These are phyloP conservation scores for Eueremaeus valkanovi DNA, from an alignment of 2,888 invertebrate genomes.

Conservation along the genomic window DNA sequence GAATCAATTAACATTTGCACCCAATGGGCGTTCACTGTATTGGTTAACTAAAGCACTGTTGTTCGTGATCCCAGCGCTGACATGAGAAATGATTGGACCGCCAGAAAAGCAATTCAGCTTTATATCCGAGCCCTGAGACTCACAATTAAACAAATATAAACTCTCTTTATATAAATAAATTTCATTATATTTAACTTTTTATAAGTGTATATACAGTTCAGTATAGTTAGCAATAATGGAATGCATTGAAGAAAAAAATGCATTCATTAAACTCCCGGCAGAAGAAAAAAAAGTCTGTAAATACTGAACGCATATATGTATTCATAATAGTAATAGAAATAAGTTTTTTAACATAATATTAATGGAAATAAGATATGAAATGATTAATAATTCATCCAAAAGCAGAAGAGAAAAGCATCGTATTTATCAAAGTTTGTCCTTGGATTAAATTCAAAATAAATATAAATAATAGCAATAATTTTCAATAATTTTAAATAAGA, in stretches of 20 bases:
- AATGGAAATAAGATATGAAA: constrained; percentile 20
- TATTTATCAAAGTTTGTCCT: constrained; percentile 8
- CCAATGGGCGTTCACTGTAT: constrained; percentile 28
- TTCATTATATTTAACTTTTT: constrained; percentile 14
- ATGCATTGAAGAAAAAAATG: no score
- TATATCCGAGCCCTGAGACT: constrained; percentile 4
- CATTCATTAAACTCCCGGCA: not conserved
- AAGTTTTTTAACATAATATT: constrained; percentile 26
- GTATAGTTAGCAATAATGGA: no score
- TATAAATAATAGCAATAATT: not conserved
- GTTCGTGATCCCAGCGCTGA: constrained; percentile 26
- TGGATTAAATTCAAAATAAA: not conserved
- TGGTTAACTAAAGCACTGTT: not conserved
- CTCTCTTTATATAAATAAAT: constrained; percentile 5
- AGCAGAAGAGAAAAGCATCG: not conserved
- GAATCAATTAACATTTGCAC: constrained; percentile 31
- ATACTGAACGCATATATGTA: constrained; percentile 24
- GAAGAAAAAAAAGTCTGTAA: no score
- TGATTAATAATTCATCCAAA: constrained; percentile 26
- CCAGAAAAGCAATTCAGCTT: not conserved
- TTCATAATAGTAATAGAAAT: constrained; percentile 23
- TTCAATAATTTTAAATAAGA: not conserved
- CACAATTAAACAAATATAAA: constrained; percentile 19
- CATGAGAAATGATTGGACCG: constrained; percentile 35
- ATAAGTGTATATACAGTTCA: not conserved